A percentile compares a stretch with the other conserved stretches of the same genome.
These are phyloP conservation scores for Microtus californicus DNA, from an alignment of 2,797 vertebrate species.

Conservation along the genomic window DNA sequence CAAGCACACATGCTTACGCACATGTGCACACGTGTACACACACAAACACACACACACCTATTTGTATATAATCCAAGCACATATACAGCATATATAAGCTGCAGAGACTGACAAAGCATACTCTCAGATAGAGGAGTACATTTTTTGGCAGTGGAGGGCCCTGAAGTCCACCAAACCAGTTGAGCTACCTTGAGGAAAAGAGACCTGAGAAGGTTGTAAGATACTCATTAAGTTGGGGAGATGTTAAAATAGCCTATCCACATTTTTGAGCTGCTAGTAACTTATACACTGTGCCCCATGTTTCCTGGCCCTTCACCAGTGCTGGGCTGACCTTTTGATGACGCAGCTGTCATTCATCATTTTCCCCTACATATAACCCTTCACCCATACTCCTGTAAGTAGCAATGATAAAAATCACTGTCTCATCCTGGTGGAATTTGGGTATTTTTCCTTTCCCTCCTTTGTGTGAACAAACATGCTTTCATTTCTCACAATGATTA, in stretches of 20 bases:
- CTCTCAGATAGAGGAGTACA: neutral
- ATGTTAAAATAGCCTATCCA: neutral
- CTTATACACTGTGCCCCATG: neutral
- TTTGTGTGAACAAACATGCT: neutral
- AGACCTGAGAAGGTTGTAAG: neutral
- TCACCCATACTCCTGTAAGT: no score
- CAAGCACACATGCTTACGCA: no score
- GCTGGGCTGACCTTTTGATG: neutral
- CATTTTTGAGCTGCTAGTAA: neutral
- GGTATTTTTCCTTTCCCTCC: no score
- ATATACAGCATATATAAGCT: no score
- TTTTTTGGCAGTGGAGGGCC: neutral
- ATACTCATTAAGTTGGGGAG: rapidly evolving
- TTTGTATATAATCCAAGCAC: neutral
- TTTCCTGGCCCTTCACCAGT: neutral
- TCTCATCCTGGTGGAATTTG: neutral
- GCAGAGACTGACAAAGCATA: neutral
- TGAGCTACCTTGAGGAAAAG: no score
- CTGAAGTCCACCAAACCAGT: neutral
- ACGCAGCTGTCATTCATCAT: neutral
- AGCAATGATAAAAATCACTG: neutral
- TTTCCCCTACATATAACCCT: neutral
- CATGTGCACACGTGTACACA: no score
- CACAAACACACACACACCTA: no score
- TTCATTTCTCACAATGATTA: neutral